Base-by-base conservation (phyloP, 2,888 invertebrate genomes). In the Itoplectis maculator region DNA sequence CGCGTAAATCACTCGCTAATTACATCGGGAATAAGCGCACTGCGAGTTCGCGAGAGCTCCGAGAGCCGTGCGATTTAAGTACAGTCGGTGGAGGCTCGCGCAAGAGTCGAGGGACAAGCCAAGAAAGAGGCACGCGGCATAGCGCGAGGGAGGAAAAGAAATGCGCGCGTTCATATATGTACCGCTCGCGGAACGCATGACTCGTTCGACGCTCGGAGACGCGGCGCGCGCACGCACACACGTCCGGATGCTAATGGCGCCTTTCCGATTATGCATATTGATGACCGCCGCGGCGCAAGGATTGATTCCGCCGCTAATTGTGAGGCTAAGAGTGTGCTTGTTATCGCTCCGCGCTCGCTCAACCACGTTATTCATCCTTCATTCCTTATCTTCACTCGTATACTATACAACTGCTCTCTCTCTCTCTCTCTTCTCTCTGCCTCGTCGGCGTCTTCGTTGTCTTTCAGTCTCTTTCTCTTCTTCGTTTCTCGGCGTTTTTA, bases 251-350 rank as follows among this genome's bases (percentile, higher is more conserved):
- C 84, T 90, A 90, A 90, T 89, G 88, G 89, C 88, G 87, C 85
- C 85, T 83, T 84, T 81, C 79, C 87, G 88, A 88, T 89, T 88
- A 88, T 88, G 88, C 88, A 89, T 89, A 89, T 88, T 88, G 88
- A 89, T 89, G 88, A 86, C 83, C 86, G 84, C 83, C 69, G 74
- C 74, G 66, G 79, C 82, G 83, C 75, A 81, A 69, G 87, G 88
- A 89, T 90, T 89, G 88, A 90, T 90, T 88, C 85, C 85, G 86
- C 85, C 85, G 86, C 87, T 90, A 90, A 90, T 89, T 89, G 89
- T 89, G 85, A 82, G 82, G 85, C 84, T 86, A 89, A 89, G 87
- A 86, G 87, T 85, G 87, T 83, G 79, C 87, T 86, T 84, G 85
- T 87, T 86, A 87, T 88, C 87, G 83, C 70, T 78, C 85, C 78